Evolutionary conservation across 1,140 invertebrate species (phyloP).

Genomic region (Sycobia sp.): DNA sequence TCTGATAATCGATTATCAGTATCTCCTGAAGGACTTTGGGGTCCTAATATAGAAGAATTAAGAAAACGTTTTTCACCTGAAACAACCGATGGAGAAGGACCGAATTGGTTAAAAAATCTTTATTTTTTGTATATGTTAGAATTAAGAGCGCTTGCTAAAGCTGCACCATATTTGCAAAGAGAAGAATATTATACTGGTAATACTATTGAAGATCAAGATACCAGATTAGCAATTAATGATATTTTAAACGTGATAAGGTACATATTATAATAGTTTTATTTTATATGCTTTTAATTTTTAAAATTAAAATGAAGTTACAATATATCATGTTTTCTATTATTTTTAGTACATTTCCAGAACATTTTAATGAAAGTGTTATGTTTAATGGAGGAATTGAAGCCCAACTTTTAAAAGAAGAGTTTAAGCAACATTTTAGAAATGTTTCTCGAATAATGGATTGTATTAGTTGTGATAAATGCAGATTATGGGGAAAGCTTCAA

Average conservation of each 20-base stretch:
- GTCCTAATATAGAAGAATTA: conserved; percentile 89
- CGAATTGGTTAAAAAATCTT: conserved; percentile 92
- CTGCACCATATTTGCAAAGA: conserved; percentile 85
- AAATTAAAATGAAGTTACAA: too few relatives aligned
- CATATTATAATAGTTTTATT: conserved; percentile 37
- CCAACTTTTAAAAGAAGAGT: conserved; percentile 86
- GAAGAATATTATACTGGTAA: conserved; percentile 94
- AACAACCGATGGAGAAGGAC: conserved; percentile 84
- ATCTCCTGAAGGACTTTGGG: conserved; percentile 77
- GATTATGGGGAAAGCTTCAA: conserved; percentile 98
- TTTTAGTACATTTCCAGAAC: conserved; percentile 81
- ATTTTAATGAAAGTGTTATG: conserved; percentile 96
- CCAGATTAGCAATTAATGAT: conserved; percentile 81
- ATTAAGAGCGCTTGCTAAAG: conserved; percentile 90
- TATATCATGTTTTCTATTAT: too few relatives aligned
- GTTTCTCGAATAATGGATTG: conserved; percentile 99
- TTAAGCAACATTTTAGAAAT: conserved; percentile 93
- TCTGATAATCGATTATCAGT: conserved; percentile 51
- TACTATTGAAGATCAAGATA: conserved; percentile 83
- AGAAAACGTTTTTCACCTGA: conserved; percentile 86
- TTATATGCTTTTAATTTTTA: too few relatives aligned
- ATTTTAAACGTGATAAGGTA: conserved; percentile 78
- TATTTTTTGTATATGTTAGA: conserved; percentile 97
- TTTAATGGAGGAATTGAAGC: conserved; percentile 79
- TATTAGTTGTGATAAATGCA: conserved; percentile 99